Evolutionary conservation across 1,140 invertebrate genomes (phyloP).

Genomic region (Drosophila bipectinata): DNA sequence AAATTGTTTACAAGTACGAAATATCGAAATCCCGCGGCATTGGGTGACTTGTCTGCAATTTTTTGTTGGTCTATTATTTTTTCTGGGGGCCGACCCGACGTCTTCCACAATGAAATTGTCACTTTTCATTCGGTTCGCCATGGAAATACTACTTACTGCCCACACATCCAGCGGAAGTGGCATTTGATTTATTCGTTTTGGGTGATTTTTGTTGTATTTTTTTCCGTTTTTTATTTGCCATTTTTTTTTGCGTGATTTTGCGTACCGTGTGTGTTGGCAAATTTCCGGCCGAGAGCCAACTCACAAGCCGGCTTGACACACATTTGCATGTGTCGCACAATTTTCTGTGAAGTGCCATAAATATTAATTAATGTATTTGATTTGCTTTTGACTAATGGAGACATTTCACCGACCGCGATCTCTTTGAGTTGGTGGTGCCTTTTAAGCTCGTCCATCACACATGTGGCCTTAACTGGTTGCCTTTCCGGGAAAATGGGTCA

Average conservation of each 20-base stretch:
- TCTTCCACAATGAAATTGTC: slow-evolving; percentile 75
- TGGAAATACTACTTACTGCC: slow-evolving; percentile 24
- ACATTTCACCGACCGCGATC: slow-evolving; percentile 27
- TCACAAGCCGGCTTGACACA: slow-evolving; percentile 56
- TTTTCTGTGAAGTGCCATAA: slow-evolving; percentile 50
- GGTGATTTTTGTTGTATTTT: slow-evolving; percentile 31
- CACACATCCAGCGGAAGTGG: slow-evolving; percentile 65
- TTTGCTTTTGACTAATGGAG: slow-evolving; percentile 60
- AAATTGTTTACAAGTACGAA: slow-evolving; percentile 61
- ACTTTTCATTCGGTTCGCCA: slow-evolving; percentile 57
- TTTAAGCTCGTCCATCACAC: slow-evolving; percentile 21
- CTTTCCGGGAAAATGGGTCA: slow-evolving; percentile 71
- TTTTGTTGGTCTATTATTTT: background rate
- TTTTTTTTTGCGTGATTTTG: slow-evolving; percentile 4
- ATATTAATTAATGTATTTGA: slow-evolving; percentile 37
- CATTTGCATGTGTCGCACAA: slow-evolving; percentile 59
- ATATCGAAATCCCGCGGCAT: slow-evolving; percentile 43
- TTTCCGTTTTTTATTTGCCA: slow-evolving; percentile 27
- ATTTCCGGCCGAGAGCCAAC: slow-evolving; percentile 55
- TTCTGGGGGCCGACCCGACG: slow-evolving; percentile 31
- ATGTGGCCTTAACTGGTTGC: slow-evolving; percentile 38
- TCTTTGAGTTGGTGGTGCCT: background rate
- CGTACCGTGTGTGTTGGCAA: slow-evolving; percentile 52
- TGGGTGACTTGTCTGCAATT: slow-evolving; percentile 24
- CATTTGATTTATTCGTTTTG: slow-evolving; percentile 76